Evolutionary conservation across 2,113 vertebrate species (phyloP).

Genomic region (Mesitornis unicolor): DNA sequence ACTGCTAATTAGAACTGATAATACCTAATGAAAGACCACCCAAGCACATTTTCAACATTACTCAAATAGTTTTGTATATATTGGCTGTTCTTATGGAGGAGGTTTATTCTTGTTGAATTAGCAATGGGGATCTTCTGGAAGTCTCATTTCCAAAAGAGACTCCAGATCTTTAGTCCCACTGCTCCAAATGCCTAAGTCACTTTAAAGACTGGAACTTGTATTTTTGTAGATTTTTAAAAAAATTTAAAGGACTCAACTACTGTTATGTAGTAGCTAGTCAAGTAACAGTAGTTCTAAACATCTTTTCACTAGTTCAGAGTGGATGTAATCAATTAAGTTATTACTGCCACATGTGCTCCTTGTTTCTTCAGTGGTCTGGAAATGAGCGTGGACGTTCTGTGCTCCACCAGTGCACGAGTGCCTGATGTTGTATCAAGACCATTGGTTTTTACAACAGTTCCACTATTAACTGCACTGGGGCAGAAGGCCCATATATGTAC

Average conservation of each 20-base stretch:
- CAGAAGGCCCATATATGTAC: background rate
- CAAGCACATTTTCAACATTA: background rate
- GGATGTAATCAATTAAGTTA: background rate
- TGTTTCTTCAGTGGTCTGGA: background rate
- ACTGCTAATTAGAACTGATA: background rate
- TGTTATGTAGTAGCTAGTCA: background rate
- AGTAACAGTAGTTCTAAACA: background rate
- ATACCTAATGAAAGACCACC: background rate
- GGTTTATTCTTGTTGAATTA: background rate
- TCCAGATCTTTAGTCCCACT: background rate
- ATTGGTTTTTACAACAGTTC: background rate
- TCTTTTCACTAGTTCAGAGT: background rate
- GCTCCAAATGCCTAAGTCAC: background rate
- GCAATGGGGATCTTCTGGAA: background rate
- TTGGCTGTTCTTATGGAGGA: background rate
- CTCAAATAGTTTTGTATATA: background rate
- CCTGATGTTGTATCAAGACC: background rate
- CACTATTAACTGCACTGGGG: conserved; percentile 18
- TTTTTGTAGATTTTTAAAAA: background rate
- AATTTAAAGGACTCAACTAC: background rate
- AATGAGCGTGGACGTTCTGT: background rate
- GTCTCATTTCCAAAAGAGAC: background rate
- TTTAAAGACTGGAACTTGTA: background rate
- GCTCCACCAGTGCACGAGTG: background rate
- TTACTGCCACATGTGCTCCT: background rate